Percentiles rank a stretch among this genome's conserved stretches.
These are phyloP conservation scores for Drymonia ruficornis DNA, from an alignment of 2,888 invertebrate species.

Conservation along the genomic window DNA sequence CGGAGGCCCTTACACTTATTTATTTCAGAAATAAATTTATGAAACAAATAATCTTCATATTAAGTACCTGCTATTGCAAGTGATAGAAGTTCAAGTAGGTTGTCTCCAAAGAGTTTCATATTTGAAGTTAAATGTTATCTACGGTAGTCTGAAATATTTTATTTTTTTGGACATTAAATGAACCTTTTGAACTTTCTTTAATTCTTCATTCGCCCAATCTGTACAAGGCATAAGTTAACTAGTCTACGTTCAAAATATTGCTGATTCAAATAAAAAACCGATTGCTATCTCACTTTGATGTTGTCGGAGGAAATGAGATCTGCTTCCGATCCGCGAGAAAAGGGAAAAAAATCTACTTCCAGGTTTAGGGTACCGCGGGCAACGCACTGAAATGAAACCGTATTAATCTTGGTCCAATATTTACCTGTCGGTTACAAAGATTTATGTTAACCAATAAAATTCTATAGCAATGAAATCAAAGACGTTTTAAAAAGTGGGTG, in stretches of 20 bases:
- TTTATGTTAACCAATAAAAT: constrained; percentile 1
- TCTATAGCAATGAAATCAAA: no score
- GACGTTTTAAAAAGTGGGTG: no score
- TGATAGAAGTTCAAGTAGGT: no score
- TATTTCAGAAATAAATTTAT: no score
- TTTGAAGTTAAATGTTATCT: no score
- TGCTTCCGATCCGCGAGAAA: constrained; percentile 80
- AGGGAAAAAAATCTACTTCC: constrained; percentile 76
- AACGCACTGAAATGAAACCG: background rate
- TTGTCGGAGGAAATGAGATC: constrained; percentile 84
- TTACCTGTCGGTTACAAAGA: constrained; percentile 46
- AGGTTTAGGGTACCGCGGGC: constrained; percentile 69
- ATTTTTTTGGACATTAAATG: no score
- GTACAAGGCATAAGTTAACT: constrained; percentile 33
- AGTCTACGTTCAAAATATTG: constrained; percentile 77
- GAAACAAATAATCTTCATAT: no score
- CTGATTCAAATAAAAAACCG: constrained; percentile 82
- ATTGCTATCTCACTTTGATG: constrained; percentile 83
- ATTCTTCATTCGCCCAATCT: background rate
- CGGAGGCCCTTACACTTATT: no score
- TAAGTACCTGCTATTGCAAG: no score
- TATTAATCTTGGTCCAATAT: background rate
- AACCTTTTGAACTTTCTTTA: no score
- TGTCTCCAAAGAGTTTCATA: no score
- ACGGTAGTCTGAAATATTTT: no score